Evolutionary conservation across 2,797 vertebrate species (phyloP).

Genomic region (Gobio occitaniae): DNA sequence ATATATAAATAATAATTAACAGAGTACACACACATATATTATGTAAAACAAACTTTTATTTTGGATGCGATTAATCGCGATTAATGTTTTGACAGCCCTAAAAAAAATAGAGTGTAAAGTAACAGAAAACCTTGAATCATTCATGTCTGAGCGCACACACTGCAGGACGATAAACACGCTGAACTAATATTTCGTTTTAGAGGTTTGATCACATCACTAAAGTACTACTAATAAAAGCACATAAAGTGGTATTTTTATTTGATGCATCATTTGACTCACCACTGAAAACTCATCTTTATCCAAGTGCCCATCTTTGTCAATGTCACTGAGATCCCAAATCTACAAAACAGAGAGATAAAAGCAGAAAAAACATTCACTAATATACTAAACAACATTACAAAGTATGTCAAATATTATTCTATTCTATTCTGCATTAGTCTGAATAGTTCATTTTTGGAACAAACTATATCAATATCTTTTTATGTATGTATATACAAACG

Average conservation of each 20-base stretch:
- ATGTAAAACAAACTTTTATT: too few species aligned
- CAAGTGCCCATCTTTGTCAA: constrained; percentile 94
- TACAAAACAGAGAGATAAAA: constrained; percentile 62
- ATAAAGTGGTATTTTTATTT: not conserved
- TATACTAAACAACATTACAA: not conserved
- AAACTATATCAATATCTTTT: not conserved
- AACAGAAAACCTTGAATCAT: not conserved
- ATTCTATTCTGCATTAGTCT: not conserved
- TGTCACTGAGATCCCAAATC: constrained; percentile 98
- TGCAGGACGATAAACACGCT: too few species aligned
- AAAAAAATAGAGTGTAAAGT: not conserved
- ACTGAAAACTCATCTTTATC: constrained; percentile 97
- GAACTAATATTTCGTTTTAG: not conserved
- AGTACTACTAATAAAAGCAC: not conserved
- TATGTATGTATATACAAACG: not conserved
- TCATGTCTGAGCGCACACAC: not conserved
- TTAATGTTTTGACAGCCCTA: too few species aligned
- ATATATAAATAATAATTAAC: too few species aligned
- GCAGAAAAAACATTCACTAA: not conserved
- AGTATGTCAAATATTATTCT: not conserved
- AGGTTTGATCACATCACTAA: not conserved
- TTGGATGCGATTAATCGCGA: too few species aligned
- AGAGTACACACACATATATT: too few species aligned
- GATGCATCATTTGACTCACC: constrained; percentile 76
- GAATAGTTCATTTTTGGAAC: not conserved